phyloP scores from a whole-genome alignment of 2,797 vertebrate species.

The Tauraco hartlaubi region DNA sequence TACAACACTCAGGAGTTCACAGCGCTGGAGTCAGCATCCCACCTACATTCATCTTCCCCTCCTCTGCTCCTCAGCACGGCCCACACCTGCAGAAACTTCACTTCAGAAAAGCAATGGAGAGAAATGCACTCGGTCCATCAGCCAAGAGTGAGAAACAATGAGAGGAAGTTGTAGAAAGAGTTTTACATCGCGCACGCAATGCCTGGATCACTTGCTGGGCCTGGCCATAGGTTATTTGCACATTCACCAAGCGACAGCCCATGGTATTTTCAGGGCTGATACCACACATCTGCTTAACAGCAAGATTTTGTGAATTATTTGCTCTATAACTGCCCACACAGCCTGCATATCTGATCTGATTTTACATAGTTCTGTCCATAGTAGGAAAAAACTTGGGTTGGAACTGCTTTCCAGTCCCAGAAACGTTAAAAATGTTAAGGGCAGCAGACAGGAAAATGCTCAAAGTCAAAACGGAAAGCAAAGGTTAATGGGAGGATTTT shows the following conservation, averaged over 20 bases:
- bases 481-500: not conserved
- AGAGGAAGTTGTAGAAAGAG: not conserved
- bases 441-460: not conserved
- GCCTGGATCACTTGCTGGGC: not conserved
- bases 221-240: not conserved
- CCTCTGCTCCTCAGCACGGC: not conserved
- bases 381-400: not conserved
- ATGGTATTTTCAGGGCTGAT: not conserved
- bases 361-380: not conserved
- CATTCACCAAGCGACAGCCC: not conserved
- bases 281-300: fast-evolving
- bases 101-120: too few species aligned
- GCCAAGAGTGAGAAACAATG: not conserved
- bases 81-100: not conserved
- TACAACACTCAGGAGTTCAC: fast-evolving
- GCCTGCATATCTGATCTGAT: not conserved
- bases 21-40: not conserved
- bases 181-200: fast-evolving
- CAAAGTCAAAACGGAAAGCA: not conserved
- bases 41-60: not conserved
- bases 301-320: not conserved
- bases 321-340: fast-evolving
- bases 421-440: not conserved
- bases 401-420: not conserved
- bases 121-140: not conserved